Conservation (phyloP, 2,113 vertebrate species). For the Bubalus kerabau region DNA sequence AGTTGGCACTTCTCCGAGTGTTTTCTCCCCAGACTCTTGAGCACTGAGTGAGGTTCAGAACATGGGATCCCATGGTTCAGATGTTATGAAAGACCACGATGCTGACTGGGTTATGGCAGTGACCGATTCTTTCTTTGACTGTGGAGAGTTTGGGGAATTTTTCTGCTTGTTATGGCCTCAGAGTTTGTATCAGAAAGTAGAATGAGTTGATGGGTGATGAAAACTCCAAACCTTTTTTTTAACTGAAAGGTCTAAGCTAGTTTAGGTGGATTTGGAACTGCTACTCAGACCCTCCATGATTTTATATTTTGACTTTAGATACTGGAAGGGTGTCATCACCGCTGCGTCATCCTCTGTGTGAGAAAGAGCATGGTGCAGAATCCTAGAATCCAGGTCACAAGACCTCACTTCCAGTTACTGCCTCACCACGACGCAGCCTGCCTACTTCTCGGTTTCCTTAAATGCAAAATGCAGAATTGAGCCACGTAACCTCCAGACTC, state of each 20-base stretch:
- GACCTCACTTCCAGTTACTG: neutral
- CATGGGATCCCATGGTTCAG: neutral
- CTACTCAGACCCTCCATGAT: neutral
- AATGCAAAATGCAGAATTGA: neutral
- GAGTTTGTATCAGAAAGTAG: neutral
- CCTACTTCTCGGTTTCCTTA: neutral
- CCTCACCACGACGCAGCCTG: neutral
- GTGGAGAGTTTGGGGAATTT: neutral
- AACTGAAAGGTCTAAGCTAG: neutral
- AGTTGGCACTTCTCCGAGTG: constrained; percentile 38
- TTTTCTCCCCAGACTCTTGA: constrained; percentile 12
- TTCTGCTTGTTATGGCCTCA: neutral
- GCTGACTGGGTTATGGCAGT: too few relatives aligned
- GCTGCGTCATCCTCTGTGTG: neutral
- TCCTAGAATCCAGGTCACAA: neutral
- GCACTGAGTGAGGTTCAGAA: neutral
- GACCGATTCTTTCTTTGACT: neutral
- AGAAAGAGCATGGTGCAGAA: neutral
- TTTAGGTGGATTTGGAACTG: neutral
- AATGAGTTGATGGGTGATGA: neutral
- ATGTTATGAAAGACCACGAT: neutral
- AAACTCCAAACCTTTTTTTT: neutral
- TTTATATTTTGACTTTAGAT: neutral
- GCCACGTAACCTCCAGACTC: neutral
- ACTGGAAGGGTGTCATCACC: neutral